Conservation (phyloP, 2,113 vertebrate species). For the Salvelinus sp. region DNA sequence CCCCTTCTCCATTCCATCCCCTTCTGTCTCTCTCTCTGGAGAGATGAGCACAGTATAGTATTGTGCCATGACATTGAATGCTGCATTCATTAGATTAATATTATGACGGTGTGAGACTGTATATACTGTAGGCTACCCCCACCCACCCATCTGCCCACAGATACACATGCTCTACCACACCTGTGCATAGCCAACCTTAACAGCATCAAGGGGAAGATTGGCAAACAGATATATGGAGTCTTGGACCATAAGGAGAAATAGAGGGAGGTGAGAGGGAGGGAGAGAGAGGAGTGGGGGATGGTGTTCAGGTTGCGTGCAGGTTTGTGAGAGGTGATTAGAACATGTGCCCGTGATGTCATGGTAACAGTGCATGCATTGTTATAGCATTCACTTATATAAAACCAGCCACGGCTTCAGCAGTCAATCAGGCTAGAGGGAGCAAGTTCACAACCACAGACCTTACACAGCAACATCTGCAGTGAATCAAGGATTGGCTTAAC, state of each 20-base stretch:
- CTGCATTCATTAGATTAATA: constrained; percentile 68
- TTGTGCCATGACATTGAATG: constrained; percentile 68
- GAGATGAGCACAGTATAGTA: constrained; percentile 58
- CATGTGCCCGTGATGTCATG: not conserved
- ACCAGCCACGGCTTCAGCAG: not conserved
- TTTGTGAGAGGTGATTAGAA: constrained; percentile 36
- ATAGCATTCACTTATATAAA: not conserved
- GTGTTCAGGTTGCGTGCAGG: not conserved
- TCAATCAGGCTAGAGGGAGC: constrained; percentile 3
- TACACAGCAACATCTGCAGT: constrained; percentile 31
- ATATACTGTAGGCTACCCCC: constrained; percentile 5
- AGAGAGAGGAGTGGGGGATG: not conserved
- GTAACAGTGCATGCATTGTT: not conserved
- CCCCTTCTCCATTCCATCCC: constrained; percentile 28
- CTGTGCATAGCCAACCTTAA: constrained; percentile 19
- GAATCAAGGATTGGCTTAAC: constrained; percentile 14
- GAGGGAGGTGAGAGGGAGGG: not conserved
- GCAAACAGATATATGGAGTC: too few species aligned
- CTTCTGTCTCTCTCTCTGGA: constrained; percentile 40
- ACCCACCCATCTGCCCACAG: constrained; percentile 3
- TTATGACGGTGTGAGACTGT: constrained; percentile 48
- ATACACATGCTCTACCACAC: not conserved
- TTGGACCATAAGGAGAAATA: too few species aligned
- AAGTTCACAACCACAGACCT: constrained; percentile 24
- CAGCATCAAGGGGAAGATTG: not conserved